Conservation (phyloP, 2,797 vertebrate genomes). For the Leptoclinus maculatus region DNA sequence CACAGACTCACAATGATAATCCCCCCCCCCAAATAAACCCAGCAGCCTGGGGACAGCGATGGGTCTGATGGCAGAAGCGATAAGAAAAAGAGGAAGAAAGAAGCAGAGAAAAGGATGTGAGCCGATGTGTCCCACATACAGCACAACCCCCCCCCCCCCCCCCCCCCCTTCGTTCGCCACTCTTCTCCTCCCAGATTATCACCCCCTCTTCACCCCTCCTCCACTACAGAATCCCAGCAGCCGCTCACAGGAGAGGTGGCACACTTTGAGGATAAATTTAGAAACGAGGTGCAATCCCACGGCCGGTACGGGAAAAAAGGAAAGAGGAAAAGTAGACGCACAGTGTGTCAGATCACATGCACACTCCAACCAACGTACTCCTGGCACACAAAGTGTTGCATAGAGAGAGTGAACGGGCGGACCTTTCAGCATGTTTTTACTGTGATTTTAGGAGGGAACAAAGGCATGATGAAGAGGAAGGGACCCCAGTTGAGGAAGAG, state of each 20-base stretch:
- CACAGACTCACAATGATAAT: slow-evolving; percentile 49
- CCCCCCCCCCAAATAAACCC: slow-evolving; percentile 56
- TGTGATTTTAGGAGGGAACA: neutral
- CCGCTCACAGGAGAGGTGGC: slow-evolving; percentile 94
- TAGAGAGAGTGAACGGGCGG: neutral
- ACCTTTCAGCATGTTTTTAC: slow-evolving; percentile 3
- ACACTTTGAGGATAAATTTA: slow-evolving; percentile 91
- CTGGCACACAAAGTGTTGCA: neutral
- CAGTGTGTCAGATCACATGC: slow-evolving; percentile 39
- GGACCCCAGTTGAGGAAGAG: neutral
- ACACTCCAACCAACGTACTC: slow-evolving; percentile 5
- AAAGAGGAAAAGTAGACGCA: slow-evolving; percentile 57
- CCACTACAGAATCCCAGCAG: slow-evolving; percentile 86
- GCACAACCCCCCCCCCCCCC: neutral
- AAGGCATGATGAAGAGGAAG: neutral
- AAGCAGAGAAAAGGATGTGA: slow-evolving; percentile 53
- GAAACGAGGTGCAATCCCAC: slow-evolving; percentile 87
- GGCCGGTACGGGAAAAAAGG: slow-evolving; percentile 62
- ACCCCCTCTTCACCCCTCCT: slow-evolving; percentile 35
- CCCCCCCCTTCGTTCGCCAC: slow-evolving; percentile 69
- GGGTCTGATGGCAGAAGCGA: slow-evolving; percentile 63
- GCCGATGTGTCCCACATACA: slow-evolving; percentile 76
- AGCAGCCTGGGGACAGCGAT: slow-evolving; percentile 62
- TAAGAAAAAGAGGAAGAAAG: slow-evolving; percentile 61
- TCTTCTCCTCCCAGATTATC: slow-evolving; percentile 62